phyloP scores from a whole-genome alignment of 2,888 invertebrate species.

The Hymenopus coronatus region DNA sequence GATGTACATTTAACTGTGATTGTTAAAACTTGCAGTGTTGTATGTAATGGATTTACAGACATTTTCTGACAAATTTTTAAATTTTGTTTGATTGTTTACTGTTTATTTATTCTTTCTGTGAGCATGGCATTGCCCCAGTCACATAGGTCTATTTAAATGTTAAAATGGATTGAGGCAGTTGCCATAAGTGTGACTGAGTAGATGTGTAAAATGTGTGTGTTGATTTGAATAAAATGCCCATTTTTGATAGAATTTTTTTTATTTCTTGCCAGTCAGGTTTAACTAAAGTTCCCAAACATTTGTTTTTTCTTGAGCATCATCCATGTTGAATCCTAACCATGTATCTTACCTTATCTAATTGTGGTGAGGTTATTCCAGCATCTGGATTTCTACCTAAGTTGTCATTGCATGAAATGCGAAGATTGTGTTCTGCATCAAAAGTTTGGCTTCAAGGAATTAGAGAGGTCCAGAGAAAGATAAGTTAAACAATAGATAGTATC shows the following conservation, averaged over 20 bases:
- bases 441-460: no score
- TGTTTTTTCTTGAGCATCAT: no score
- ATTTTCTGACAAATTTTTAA: neutral
- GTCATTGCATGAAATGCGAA: no score
- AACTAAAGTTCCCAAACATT: no score
- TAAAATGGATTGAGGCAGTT: neutral
- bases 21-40: neutral
- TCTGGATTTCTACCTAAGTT: no score
- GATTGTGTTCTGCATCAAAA: no score
- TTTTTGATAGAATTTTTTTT: neutral
- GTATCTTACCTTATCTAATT: no score
- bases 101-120: neutral
- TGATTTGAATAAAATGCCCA: neutral
- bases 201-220: conserved; percentile 7
- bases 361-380: no score
- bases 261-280: no score
- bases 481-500: no score
- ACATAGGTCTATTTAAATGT: neutral
- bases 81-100: conserved; percentile 2
- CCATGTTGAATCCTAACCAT: no score
- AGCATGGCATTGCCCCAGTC: neutral
- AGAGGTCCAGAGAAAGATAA: no score
- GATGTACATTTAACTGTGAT: neutral
- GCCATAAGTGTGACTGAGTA: conserved; percentile 5
- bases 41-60: neutral